These are phyloP conservation scores for Mus spicilegus DNA, from an alignment of 2,113 vertebrate genomes.

Conservation along the genomic window DNA sequence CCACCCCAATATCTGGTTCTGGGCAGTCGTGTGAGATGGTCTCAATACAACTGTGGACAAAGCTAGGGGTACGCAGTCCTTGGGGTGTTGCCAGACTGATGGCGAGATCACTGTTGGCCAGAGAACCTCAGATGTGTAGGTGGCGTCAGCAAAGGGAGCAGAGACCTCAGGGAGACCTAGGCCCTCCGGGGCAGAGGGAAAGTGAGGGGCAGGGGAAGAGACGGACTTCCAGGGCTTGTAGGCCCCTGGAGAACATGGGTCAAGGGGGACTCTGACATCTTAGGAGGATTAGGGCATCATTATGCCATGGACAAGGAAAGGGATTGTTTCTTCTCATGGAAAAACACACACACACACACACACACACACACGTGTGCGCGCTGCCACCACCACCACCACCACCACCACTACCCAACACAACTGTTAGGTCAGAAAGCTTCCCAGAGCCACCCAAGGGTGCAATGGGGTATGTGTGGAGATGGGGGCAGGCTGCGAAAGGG, in stretches of 20 bases:
- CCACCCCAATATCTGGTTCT: background rate
- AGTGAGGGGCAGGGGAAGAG: background rate
- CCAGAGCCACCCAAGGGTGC: accelerated
- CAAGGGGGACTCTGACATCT: accelerated
- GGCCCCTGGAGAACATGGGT: background rate
- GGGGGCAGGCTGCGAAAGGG: background rate
- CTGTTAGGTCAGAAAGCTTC: background rate
- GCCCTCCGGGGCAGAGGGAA: background rate
- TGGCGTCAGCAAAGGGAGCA: background rate
- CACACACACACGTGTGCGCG: no score
- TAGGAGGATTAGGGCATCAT: accelerated
- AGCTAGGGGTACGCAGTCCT: accelerated
- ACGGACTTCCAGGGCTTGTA: background rate
- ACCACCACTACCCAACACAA: no score
- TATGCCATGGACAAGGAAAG: background rate
- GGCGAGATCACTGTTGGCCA: background rate
- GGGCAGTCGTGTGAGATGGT: accelerated
- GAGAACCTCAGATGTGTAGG: background rate
- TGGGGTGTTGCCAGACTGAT: accelerated
- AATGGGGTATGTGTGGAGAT: background rate
- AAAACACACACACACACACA: background rate
- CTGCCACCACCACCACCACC: no score
- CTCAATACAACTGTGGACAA: accelerated
- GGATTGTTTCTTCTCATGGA: background rate
- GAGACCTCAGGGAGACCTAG: no score